Evolutionary conservation across 2,113 vertebrate genomes (phyloP).

Genomic region (Epinephelus cyanopodus): DNA sequence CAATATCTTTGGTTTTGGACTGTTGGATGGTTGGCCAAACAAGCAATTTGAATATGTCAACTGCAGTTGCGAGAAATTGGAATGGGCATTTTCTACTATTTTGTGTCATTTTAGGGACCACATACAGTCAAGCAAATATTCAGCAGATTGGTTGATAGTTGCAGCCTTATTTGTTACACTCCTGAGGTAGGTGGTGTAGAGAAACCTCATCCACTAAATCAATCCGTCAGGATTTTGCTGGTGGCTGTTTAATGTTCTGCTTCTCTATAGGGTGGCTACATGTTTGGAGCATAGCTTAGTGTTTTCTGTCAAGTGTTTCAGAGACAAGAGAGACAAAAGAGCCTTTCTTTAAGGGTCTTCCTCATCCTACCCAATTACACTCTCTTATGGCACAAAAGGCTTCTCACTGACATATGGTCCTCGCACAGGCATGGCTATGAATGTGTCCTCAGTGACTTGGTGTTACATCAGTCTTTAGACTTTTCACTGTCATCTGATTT

Average conservation of each 20-base stretch:
- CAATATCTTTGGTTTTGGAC: background rate
- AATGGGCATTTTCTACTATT: background rate
- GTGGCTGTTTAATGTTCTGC: background rate
- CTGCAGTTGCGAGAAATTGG: background rate
- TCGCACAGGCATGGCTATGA: conserved; percentile 46
- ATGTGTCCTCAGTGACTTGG: conserved; percentile 61
- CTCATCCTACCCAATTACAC: conserved; percentile 34
- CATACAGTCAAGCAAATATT: background rate
- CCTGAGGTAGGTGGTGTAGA: background rate
- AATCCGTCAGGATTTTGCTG: conserved; percentile 3
- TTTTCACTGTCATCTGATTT: conserved; percentile 76
- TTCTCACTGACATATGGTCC: conserved; percentile 18
- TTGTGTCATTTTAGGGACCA: background rate
- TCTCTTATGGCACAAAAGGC: conserved; percentile 43
- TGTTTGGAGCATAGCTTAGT: background rate
- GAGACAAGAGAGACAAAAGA: conserved; percentile 6
- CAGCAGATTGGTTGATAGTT: background rate
- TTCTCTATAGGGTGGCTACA: background rate
- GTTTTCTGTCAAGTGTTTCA: conserved; percentile 15
- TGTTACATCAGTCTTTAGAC: conserved; percentile 67
- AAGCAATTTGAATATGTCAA: background rate
- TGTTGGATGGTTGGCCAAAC: background rate
- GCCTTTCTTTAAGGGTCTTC: conserved; percentile 31
- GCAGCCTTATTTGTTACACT: background rate
- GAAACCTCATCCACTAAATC: background rate